Evolutionary conservation across 2,113 vertebrate species (phyloP), one percentile per base, ranked within the genome.

Genomic region (Gasterosteus aculeatus): DNA sequence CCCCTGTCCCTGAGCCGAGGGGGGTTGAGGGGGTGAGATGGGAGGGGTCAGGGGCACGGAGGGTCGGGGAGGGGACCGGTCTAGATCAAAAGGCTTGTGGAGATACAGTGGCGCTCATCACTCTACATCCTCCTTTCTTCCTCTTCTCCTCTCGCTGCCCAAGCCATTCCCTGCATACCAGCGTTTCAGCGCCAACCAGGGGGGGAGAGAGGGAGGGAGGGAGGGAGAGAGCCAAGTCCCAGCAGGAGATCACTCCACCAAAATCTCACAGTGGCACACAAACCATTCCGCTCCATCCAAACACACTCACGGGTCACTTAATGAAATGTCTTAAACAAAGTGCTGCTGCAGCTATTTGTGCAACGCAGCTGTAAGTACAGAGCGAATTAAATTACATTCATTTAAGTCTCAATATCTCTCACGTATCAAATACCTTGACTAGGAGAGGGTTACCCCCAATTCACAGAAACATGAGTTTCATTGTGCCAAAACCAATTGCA

Each of bases 21-120:
- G 77, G 68, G 76, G 51, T 33, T 12, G 51, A 59, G 61, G 29
- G 70, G 60, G 75, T 57, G 67, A 76, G 68, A 69, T 64, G 58
- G 73, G 67, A 72, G 80, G 58, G 84, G 70, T 78, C 46, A 29
- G 46, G 14, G 51, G 51, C 44, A 10, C 10, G 75, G n/a, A 7
- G 54, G 14, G 14, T 3, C 35, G 35, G 47, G 74, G 42, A n/a
- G 33, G 53, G 75, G 80, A 84, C 76, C 76, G 71, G 62, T 85
- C 86, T 69, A 90, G 91, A 91, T 93, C 93, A 93, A 93, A 93
- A 88, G 87, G 83, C 62, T 77, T 58, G 78, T 76, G 83, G 85
- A 90, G 89, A 93, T 93, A 93, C 87, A 92, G 85, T 86, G 89
- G 85, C 88, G 59, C 86, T 90, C 91, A 90, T 93, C 91, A 91